Evolutionary conservation across 2,113 vertebrate genomes (phyloP).

Genomic region (Tragulus kanchil): DNA sequence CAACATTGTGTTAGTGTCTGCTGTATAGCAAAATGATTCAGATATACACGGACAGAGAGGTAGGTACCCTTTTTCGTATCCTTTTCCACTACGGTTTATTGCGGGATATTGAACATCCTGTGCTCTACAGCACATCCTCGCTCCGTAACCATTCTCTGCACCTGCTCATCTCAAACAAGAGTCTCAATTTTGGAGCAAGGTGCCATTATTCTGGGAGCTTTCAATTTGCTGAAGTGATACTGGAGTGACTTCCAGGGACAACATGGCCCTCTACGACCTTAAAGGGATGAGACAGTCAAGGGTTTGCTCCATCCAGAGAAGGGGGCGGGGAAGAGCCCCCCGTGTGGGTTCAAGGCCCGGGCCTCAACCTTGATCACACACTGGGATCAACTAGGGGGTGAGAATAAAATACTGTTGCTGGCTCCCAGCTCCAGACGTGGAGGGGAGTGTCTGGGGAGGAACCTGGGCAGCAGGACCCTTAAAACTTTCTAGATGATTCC

Average conservation of each 20-base stretch:
- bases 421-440: accelerated
- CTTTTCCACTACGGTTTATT: not conserved
- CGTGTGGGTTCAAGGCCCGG: not conserved
- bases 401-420: accelerated
- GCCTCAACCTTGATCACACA: not conserved
- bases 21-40: not conserved
- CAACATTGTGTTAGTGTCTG: not conserved
- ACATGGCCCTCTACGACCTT: not conserved
- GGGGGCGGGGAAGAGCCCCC: not conserved
- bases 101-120: not conserved
- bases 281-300: not conserved
- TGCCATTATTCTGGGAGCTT: not conserved
- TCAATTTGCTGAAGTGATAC: not conserved
- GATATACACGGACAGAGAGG: accelerated
- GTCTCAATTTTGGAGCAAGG: not conserved
- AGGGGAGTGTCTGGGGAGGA: not conserved
- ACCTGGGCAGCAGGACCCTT: too few relatives aligned
- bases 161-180: not conserved
- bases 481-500: not conserved
- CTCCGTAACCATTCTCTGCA: not conserved
- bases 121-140: not conserved
- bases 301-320: not conserved
- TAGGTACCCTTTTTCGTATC: not conserved
- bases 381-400: not conserved
- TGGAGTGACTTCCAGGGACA: not conserved